Evolutionary conservation across 2,797 vertebrate species (phyloP), one percentile per base, ranked within the genome.

Genomic region (Oreochromis grahami): DNA sequence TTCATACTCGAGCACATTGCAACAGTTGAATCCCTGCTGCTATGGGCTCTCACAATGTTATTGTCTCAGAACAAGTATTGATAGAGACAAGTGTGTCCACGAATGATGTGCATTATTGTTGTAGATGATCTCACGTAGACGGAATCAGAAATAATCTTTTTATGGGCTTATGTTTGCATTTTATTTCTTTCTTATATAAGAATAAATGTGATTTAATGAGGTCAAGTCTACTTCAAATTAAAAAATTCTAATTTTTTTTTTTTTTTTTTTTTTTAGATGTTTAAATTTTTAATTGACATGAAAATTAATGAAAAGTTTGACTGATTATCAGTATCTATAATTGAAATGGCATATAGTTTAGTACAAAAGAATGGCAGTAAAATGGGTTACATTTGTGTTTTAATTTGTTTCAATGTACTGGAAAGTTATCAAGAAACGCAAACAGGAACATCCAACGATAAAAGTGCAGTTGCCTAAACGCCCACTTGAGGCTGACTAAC

Each of bases 21-120:
- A 88, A 90, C 85, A 87, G 84, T 91, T 87, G 85, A 88, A 38
- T 81, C 81, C 52, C 34, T 10, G 21, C 85, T 78, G 83, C 82
- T 26, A 34, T 50, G 52, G 78, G 70, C 53, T 78, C 55, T 76
- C 50, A 8, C 78, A 53, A 58, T 78, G 79, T 68, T 84, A 43
- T 83, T 85, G 76, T 86, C 76, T 86, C 53, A 38, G 63, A 72
- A 76, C 77, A 34, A 78, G 56, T 43, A 45, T 74, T 80, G 68
- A 55, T 50, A 63, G 15, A 80, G 48, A 60, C 29, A 12, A 58
- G 19, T 76, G 51, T 68, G 32, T 76, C 78, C 56, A 68, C 21
- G 48, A 50, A 82, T 45, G 65, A 38, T 58, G 24, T 17, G 5
- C 34, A 3, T 29, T 10, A 43, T 38, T 55, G 53, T 41, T 36